These are phyloP conservation scores for Adelognathus sp. DNA, from an alignment of 2,888 invertebrate species.

Conservation along the genomic window DNA sequence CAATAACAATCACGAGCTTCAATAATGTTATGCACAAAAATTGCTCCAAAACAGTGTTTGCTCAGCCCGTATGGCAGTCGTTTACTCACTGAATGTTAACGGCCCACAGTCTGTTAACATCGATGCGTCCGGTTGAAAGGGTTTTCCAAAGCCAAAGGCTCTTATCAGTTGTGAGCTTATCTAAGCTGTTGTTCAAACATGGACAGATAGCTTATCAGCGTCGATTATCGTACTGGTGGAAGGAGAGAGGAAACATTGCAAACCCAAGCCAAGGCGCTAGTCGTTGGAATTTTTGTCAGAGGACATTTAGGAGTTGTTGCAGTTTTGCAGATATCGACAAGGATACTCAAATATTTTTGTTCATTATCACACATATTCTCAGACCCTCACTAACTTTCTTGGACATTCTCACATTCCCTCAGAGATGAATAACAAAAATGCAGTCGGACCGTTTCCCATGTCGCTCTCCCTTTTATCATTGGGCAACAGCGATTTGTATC, in stretches of 20 bases:
- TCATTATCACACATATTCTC: background rate
- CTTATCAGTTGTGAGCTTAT: conserved; percentile 55
- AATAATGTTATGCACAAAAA: too few species aligned
- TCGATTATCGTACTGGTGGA: too few species aligned
- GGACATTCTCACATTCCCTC: too few species aligned
- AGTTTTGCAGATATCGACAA: too few species aligned
- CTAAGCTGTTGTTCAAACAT: conserved; percentile 37
- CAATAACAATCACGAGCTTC: background rate
- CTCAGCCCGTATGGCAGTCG: background rate
- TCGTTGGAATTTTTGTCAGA: background rate
- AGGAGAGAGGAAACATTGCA: too few species aligned
- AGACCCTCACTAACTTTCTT: background rate
- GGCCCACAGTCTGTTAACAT: background rate
- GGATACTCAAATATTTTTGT: too few species aligned
- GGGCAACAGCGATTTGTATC: conserved; percentile 76
- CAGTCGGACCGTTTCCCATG: conserved; percentile 63
- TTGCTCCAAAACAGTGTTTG: background rate
- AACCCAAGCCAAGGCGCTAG: conserved; percentile 6
- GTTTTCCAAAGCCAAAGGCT: background rate
- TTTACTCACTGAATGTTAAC: background rate
- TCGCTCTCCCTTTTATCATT: conserved; percentile 73
- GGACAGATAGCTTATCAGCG: conserved; percentile 62
- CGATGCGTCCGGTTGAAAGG: background rate
- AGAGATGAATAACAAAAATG: conserved; percentile 63
- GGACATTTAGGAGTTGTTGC: background rate